These are phyloP conservation scores for Laterallus jamaicensis DNA, from an alignment of 2,113 vertebrate genomes.

Conservation along the genomic window DNA sequence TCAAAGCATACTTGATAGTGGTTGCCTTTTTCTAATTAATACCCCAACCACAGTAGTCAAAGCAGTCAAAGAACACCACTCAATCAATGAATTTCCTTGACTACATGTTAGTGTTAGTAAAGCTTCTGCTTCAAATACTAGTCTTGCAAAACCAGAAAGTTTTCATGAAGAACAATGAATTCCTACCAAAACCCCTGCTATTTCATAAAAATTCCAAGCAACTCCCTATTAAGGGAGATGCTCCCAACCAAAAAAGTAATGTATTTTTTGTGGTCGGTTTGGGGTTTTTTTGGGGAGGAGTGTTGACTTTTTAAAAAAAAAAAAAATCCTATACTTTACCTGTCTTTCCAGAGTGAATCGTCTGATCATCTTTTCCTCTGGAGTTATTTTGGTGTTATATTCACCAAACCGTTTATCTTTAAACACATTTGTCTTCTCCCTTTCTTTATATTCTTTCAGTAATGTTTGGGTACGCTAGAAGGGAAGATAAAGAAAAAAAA, in stretches of 20 bases:
- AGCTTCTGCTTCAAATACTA: not conserved
- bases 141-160: not conserved
- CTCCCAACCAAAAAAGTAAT: not conserved
- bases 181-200: not conserved
- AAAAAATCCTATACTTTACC: constrained; percentile 69
- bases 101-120: not conserved
- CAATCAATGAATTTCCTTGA: not conserved
- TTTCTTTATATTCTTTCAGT: constrained; percentile 90
- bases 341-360: constrained; percentile 93
- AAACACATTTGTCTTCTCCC: constrained; percentile 85
- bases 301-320: not conserved
- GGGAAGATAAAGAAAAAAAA: not conserved
- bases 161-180: not conserved
- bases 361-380: constrained; percentile 93
- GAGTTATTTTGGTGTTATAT: constrained; percentile 83
- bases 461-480: constrained; percentile 91
- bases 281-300: not conserved
- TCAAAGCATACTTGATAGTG: not conserved
- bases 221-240: fast-evolving
- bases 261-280: too few species aligned
- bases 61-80: not conserved
- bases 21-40: not conserved
- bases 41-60: not conserved
- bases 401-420: constrained; percentile 91
- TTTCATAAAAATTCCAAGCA: not conserved